A percentile compares a stretch with the other conserved stretches of the same genome.
Conservation (phyloP, 2,113 vertebrate species). For the Coptodon rendalli region DNA sequence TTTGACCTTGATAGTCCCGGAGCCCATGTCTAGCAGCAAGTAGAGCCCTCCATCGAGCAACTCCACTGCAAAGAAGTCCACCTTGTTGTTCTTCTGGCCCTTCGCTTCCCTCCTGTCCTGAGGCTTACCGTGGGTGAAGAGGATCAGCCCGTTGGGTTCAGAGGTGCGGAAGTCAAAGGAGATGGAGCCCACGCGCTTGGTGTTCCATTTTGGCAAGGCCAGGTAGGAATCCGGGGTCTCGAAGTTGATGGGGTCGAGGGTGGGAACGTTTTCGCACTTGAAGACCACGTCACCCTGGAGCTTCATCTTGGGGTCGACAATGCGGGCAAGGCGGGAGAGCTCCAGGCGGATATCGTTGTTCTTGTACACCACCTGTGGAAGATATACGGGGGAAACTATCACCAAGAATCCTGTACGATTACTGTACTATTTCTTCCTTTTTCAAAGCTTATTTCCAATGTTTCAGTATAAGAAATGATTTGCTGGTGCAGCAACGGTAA, state of each 20-base stretch:
- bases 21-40: slow-evolving; percentile 95
- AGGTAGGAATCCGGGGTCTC: slow-evolving; percentile 93
- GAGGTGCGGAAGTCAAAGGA: slow-evolving; percentile 97
- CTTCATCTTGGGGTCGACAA: slow-evolving; percentile 98
- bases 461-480: not conserved
- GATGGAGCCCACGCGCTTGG: slow-evolving; percentile 94
- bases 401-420: not conserved
- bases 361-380: slow-evolving; percentile 94
- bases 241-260: slow-evolving; percentile 93
- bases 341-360: slow-evolving; percentile 97
- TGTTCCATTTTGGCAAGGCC: slow-evolving; percentile 95
- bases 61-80: slow-evolving; percentile 96
- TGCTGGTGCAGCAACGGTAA: not conserved
- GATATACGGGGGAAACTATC: not conserved
- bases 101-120: slow-evolving; percentile 85
- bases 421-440: not conserved
- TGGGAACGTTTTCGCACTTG: slow-evolving; percentile 93
- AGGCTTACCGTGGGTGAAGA: slow-evolving; percentile 92
- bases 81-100: slow-evolving; percentile 93
- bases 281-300: slow-evolving; percentile 95
- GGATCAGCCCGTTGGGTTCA: slow-evolving; percentile 91
- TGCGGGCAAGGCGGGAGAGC: slow-evolving; percentile 91
- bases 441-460: not conserved
- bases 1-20: slow-evolving; percentile 95
- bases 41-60: slow-evolving; percentile 91